phyloP scores from a whole-genome alignment of 2,888 invertebrate genomes.

The Eristalinus aeneus region DNA sequence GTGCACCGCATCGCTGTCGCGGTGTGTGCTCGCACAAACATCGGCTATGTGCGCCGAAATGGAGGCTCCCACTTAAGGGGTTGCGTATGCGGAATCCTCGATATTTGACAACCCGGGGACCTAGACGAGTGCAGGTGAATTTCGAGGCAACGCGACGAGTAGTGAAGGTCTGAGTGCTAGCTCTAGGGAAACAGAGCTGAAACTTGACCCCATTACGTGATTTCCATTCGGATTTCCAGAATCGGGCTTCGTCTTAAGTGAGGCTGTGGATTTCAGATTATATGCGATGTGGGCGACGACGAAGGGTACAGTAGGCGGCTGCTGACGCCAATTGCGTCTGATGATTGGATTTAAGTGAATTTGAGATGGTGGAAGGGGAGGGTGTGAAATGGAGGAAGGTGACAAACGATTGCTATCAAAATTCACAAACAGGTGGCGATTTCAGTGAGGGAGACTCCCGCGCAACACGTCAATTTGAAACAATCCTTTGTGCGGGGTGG shows the following conservation, averaged over 20 bases:
- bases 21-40: slow-evolving; percentile 7
- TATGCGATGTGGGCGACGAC: not conserved
- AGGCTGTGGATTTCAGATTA: not conserved
- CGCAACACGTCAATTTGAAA: no score
- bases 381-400: not conserved
- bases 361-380: not conserved
- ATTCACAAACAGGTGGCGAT: not conserved
- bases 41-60: not conserved
- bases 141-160: not conserved
- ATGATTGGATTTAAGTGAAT: not conserved
- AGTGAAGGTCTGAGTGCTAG: slow-evolving; percentile 1
- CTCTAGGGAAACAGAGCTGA: slow-evolving; percentile 16
- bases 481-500: no score
- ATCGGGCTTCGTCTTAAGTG: slow-evolving; percentile 18
- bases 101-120: slow-evolving; percentile 9
- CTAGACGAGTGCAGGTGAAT: no score
- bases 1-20: not conserved
- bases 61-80: slow-evolving; percentile 8
- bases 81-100: slow-evolving; percentile 10
- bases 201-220: slow-evolving; percentile 70
- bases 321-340: not conserved
- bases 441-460: no score
- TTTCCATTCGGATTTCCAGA: slow-evolving; percentile 32
- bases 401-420: not conserved
- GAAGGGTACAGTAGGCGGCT: not conserved